These are phyloP conservation scores for Philaethria dido DNA, from an alignment of 2,888 invertebrate species.

Conservation along the genomic window DNA sequence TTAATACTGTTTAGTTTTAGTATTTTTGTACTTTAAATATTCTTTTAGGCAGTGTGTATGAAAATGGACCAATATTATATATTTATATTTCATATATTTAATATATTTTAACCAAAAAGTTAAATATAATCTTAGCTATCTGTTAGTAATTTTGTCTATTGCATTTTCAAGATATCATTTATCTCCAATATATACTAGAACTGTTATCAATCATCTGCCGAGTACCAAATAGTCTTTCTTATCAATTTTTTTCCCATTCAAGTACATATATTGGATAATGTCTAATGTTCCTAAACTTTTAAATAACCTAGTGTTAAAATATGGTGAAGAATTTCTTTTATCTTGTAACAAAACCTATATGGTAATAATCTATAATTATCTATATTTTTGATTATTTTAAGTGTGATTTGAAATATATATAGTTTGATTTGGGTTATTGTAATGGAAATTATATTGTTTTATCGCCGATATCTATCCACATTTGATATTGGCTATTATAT, in stretches of 20 bases:
- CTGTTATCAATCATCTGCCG: neutral
- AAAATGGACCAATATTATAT: too few relatives aligned
- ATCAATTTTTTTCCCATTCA: neutral
- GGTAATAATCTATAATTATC: conserved; percentile 45
- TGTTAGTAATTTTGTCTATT: neutral
- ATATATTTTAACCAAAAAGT: too few relatives aligned
- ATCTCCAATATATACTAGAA: neutral
- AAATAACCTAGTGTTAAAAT: conserved; percentile 14
- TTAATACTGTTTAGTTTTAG: too few relatives aligned
- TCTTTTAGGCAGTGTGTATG: too few relatives aligned
- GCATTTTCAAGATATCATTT: conserved; percentile 16
- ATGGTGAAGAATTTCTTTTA: conserved; percentile 56
- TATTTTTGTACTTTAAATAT: too few relatives aligned
- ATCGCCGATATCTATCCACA: too few relatives aligned
- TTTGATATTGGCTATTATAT: too few relatives aligned
- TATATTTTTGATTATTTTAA: neutral
- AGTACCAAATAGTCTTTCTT: neutral
- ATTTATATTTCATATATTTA: too few relatives aligned
- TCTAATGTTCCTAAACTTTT: conserved; percentile 14
- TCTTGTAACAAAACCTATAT: conserved; percentile 59
- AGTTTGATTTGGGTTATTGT: too few relatives aligned
- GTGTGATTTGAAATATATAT: too few relatives aligned
- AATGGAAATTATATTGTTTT: too few relatives aligned
- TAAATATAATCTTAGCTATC: neutral
- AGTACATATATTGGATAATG: neutral